phyloP scores from a whole-genome alignment of 2,888 invertebrate genomes.

The Campoplex nolae region DNA sequence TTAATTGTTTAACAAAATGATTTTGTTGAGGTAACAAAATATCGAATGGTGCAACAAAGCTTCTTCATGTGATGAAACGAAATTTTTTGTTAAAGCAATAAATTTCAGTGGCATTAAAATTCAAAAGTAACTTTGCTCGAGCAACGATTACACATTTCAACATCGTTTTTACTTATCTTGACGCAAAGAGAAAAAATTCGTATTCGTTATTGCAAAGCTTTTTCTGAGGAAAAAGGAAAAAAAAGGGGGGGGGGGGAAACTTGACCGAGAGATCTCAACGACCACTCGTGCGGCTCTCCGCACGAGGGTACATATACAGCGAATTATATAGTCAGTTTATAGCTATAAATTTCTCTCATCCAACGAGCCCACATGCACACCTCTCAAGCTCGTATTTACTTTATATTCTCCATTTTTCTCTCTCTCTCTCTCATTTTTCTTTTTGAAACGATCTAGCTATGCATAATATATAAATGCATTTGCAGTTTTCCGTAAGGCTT shows the following conservation, averaged over 20 bases:
- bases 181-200: not conserved
- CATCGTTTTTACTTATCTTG: not conserved
- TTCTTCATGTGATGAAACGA: too few species aligned
- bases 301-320: slow-evolving; percentile 8
- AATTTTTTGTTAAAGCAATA: too few species aligned
- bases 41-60: too few species aligned
- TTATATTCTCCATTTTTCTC: slow-evolving; percentile 5
- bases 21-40: too few species aligned
- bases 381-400: slow-evolving; percentile 40
- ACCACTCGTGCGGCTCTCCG: slow-evolving; percentile 52
- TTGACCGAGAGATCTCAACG: slow-evolving; percentile 35
- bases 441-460: slow-evolving; percentile 4
- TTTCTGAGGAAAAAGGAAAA: not conserved
- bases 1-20: too few species aligned
- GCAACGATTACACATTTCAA: not conserved
- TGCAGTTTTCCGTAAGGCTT: slow-evolving; percentile 31
- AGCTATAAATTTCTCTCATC: slow-evolving; percentile 14
- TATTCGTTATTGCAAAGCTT: slow-evolving; percentile 7
- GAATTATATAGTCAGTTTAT: slow-evolving; percentile 25
- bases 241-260: not conserved
- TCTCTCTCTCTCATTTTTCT: too few species aligned
- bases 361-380: slow-evolving; percentile 1
- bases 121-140: not conserved
- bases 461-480: slow-evolving; percentile 48
- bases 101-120: not conserved